A percentile compares a stretch with the other conserved stretches of the same genome.
Conservation (phyloP, 2,888 invertebrate species). For the Coenonympha glycerion region DNA sequence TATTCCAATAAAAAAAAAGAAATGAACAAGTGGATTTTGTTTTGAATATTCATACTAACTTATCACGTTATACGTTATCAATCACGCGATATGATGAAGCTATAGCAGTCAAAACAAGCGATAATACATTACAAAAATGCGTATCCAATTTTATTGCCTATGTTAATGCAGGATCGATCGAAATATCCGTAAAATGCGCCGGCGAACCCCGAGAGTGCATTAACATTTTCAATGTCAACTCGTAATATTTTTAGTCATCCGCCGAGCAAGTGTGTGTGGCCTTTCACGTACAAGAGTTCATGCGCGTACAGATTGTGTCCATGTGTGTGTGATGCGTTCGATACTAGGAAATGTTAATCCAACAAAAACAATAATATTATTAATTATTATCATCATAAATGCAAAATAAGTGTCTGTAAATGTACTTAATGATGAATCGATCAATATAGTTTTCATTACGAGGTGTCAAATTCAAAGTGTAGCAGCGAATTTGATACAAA, state of each 20-base stretch:
- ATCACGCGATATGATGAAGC: slow-evolving; percentile 53
- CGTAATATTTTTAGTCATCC: slow-evolving; percentile 72
- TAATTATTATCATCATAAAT: no score
- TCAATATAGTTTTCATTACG: no score
- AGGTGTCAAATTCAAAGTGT: no score
- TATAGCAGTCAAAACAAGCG: slow-evolving; percentile 60
- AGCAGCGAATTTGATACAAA: no score
- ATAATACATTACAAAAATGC: slow-evolving; percentile 46
- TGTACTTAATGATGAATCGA: no score
- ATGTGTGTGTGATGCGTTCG: slow-evolving; percentile 36
- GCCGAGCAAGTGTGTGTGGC: slow-evolving; percentile 53
- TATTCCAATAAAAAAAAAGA: no score
- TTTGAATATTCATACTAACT: no score
- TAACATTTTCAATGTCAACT: slow-evolving; percentile 76
- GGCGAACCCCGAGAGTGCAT: slow-evolving; percentile 62
- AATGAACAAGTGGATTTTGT: no score
- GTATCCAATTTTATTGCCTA: slow-evolving; percentile 39
- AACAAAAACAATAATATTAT: no score
- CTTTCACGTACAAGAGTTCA: slow-evolving; percentile 41
- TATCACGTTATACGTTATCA: slow-evolving; percentile 46
- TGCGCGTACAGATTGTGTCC: slow-evolving; percentile 24
- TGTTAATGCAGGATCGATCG: slow-evolving; percentile 37
- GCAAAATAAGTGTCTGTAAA: no score
- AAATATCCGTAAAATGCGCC: slow-evolving; percentile 62
- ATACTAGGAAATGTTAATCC: slow-evolving; percentile 62